A percentile compares a stretch with the other conserved stretches of the same genome.
These are phyloP conservation scores for Probosciger aterrimus DNA, from an alignment of 2,113 vertebrate genomes.

Conservation along the genomic window DNA sequence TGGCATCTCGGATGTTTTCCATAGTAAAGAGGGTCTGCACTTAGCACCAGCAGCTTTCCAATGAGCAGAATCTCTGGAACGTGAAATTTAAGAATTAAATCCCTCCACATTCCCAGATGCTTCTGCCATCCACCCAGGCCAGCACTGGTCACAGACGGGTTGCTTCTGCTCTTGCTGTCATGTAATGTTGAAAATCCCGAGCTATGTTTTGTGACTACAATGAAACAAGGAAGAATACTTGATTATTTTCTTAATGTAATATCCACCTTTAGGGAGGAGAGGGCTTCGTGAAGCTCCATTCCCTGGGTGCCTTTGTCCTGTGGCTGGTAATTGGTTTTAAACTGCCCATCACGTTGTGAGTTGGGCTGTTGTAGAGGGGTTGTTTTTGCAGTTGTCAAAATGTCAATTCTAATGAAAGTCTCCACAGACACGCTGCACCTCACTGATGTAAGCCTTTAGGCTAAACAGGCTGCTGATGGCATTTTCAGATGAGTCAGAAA, in stretches of 20 bases:
- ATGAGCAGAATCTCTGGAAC: not conserved
- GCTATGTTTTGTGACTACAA: not conserved
- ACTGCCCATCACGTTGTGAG: not conserved
- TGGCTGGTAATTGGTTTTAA: slow-evolving; percentile 56
- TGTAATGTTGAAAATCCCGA: not conserved
- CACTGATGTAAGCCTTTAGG: slow-evolving; percentile 59
- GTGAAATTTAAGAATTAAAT: slow-evolving; percentile 16
- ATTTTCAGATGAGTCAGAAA: slow-evolving; percentile 60
- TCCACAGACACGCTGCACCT: slow-evolving; percentile 24
- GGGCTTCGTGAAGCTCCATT: not conserved
- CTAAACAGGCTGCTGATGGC: slow-evolving; percentile 46
- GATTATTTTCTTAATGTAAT: not conserved
- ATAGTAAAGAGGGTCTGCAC: not conserved
- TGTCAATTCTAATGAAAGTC: slow-evolving; percentile 65
- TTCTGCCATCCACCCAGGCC: not conserved
- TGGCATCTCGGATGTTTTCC: not conserved
- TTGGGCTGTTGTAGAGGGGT: not conserved
- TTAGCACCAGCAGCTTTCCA: not conserved
- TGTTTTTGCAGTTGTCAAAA: slow-evolving; percentile 62
- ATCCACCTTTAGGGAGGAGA: not conserved
- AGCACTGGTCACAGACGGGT: not conserved
- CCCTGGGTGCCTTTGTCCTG: not conserved
- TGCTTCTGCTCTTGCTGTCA: not conserved
- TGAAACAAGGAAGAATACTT: not conserved
- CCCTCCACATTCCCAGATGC: not conserved